Evolutionary conservation across 2,797 vertebrate genomes (phyloP).

Genomic region (Pantherophis vulpinus): DNA sequence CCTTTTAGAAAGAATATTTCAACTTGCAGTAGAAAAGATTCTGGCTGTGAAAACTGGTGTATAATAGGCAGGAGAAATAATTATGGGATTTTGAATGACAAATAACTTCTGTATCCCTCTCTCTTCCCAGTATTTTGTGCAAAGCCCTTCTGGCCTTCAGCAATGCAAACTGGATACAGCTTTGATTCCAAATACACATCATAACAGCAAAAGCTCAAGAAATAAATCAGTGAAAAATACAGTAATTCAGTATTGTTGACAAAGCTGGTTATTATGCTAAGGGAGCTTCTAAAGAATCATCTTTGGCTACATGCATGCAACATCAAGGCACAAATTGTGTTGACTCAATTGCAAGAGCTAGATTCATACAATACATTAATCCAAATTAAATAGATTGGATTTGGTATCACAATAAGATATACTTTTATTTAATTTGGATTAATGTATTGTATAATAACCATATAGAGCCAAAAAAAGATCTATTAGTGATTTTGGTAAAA

Average conservation of each 20-base stretch:
- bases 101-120: background rate
- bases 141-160: background rate
- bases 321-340: background rate
- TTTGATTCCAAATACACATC: background rate
- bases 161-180: background rate
- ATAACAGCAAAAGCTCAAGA: background rate
- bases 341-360: background rate
- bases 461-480: background rate
- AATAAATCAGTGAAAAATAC: background rate
- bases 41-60: background rate
- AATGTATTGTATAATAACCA: background rate
- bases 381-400: background rate
- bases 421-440: too few relatives aligned
- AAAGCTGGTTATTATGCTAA: background rate
- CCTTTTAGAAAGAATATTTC: background rate
- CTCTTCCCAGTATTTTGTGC: background rate
- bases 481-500: background rate
- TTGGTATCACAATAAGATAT: too few relatives aligned
- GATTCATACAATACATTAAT: background rate
- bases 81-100: background rate
- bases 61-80: background rate
- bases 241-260: background rate
- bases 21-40: background rate
- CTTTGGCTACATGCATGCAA: background rate
- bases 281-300: background rate